Evolutionary conservation across 2,113 vertebrate genomes (phyloP), one percentile per base, ranked within the genome.

Genomic region (Lagenorhynchus albirostris): DNA sequence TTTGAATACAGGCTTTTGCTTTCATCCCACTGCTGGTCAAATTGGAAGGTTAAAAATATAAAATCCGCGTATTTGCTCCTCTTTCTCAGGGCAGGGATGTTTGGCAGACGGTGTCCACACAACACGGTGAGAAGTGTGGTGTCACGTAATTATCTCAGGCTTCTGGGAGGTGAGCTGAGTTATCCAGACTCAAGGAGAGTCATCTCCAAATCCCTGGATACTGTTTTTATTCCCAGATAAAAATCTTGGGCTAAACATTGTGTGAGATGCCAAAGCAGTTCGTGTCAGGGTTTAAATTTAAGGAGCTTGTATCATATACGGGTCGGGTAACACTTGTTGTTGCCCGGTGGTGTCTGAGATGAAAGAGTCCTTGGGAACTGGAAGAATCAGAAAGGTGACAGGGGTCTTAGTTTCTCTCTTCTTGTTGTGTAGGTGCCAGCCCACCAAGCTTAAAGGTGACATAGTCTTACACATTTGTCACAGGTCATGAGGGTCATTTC

Each of bases 91-190:
- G 2, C 3, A 26, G 8, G 23, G 60, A 12, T 67, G 41, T 62
- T 76, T 10, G 44, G 9, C 6, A 53, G 41, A 88, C 8, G 1
- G 0, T 9, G 21, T 33, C 47, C 29, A 17, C 20, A 29, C 1
- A 11, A 14, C 15, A n/a, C n/a, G 2, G 0, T 31, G 63, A 47
- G 23, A 73, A 70, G 2, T 15, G 26, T 8, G 3, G 6, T 23
- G 2, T 47, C 33, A 10, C 33, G 2, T 67, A 3, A 65, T 65
- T 38, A 21, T 10, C 25, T 68, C 62, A 68, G 8, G 65, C 20
- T 85, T 9, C 68, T 47, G n/a, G 36, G 53, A 55, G 10, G 55
- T 29, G 25, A 25, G 10, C 11, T 13, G 67, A 67, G 41, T 6
- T 71, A 1, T 36, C 33, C 15, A 65, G 29, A 44, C 29, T 86